These are phyloP conservation scores for Vanessa cardui DNA, from an alignment of 2,888 invertebrate species.

Conservation along the genomic window DNA sequence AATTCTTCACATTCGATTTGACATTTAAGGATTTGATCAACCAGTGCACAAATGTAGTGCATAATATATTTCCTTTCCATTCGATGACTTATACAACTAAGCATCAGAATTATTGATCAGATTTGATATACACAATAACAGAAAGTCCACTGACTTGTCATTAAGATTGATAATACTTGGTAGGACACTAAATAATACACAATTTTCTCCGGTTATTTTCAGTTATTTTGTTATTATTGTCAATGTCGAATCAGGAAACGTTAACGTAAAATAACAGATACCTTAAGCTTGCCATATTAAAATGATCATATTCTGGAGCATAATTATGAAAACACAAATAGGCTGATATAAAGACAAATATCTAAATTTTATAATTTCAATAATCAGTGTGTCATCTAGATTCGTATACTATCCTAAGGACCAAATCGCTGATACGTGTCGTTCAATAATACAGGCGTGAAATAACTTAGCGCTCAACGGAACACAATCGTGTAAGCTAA, in stretches of 20 bases:
- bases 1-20: slow-evolving; percentile 11
- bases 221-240: no score
- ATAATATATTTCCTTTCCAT: background rate
- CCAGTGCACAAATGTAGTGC: background rate
- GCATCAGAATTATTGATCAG: background rate
- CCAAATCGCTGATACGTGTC: background rate
- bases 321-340: no score
- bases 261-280: no score
- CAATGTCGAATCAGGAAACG: no score
- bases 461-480: slow-evolving; percentile 12
- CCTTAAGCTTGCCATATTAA: no score
- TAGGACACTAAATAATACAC: no score
- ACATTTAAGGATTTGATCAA: slow-evolving; percentile 11
- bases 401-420: background rate
- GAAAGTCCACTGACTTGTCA: no score
- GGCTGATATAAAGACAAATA: no score
- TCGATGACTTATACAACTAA: background rate
- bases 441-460: slow-evolving; percentile 16
- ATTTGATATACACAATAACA: no score
- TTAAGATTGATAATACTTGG: no score
- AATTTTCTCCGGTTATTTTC: no score
- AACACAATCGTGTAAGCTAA: slow-evolving; percentile 16
- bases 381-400: background rate
- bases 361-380: background rate
- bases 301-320: no score